phyloP scores from a whole-genome alignment of 2,113 vertebrate genomes.

The Apteryx mantelli region DNA sequence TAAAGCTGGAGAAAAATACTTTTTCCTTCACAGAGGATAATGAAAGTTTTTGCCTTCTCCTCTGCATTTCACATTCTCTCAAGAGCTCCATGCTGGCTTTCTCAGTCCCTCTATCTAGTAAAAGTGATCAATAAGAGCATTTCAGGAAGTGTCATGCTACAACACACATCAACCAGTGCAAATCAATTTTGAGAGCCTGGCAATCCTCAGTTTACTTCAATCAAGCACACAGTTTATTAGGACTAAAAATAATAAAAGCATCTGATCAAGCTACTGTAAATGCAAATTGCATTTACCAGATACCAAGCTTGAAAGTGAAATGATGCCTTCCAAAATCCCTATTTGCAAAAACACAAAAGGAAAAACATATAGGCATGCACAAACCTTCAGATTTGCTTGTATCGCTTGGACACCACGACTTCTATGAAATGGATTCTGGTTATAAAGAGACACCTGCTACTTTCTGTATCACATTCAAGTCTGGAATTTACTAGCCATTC shows the following conservation, averaged over 20 bases:
- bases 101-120: neutral
- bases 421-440: conserved; percentile 65
- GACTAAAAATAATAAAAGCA: neutral
- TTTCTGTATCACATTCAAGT: neutral
- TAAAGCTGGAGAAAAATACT: neutral
- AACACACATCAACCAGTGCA: conserved; percentile 40
- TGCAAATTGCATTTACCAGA: conserved; percentile 38
- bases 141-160: conserved; percentile 12
- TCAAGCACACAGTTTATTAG: conserved; percentile 35
- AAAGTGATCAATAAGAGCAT: neutral
- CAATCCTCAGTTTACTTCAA: conserved; percentile 6
- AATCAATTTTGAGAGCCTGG: conserved; percentile 2
- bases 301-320: conserved; percentile 1
- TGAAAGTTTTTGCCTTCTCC: neutral
- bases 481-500: conserved; percentile 6
- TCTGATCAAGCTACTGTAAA: conserved; percentile 6
- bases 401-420: conserved; percentile 50
- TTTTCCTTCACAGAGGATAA: neutral
- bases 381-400: conserved; percentile 66
- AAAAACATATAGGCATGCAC: conserved; percentile 42
- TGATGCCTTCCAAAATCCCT: neutral
- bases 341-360: conserved; percentile 25
- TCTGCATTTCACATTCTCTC: neutral
- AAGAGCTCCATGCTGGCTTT: neutral
- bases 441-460: conserved; percentile 54